Base-by-base conservation (phyloP, 2,888 invertebrate species). In the Andricus quercusramuli region DNA sequence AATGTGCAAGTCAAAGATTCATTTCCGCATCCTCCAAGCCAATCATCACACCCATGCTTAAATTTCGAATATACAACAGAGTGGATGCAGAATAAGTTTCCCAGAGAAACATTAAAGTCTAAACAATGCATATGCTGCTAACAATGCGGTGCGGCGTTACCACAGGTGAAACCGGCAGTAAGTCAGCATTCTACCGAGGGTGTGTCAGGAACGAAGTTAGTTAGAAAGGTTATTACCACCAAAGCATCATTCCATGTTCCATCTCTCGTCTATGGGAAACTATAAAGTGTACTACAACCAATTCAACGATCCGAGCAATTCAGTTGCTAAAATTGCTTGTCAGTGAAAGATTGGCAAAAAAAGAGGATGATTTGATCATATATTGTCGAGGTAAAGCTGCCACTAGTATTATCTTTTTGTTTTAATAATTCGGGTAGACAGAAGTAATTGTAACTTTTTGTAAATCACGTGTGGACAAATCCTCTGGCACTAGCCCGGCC, bases 291-390 rank as follows among this genome's bases (percentile, higher is more conserved):
- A 3, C 5, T 51, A 8, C 77, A 79, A 74, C 62, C 77, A 78
- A 67, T 78, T n/a, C 81, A 83, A 78, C 77, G 77, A 80, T 79
- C 78, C 77, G 78, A 79, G 79, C 81, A 81, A 82, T 80, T 80
- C 82, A 82, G 78, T 82, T 80, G 78, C 82, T 80, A 78, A 80
- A 80, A 79, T 82, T 82, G 77, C 78, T 79, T 79, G 78, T 80
- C 80, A 80, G 78, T 79, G 78, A 80, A 77, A 80, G 79, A 22
- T 56, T 37, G 8, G 37, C 29, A 78, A 51, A 78, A 65, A 76
- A 78, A 68, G 78, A 68, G 77, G 78, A 77, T 44, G 76, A 77
- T 70, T 70, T 8, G 8, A 9, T 29, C 77, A 78, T 80, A 80
- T 78, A 80, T 41, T 77, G 65, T 80, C 62, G 65, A 25, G 29